Evolutionary conservation across 2,113 vertebrate genomes (phyloP), one percentile per base, ranked within the genome.

Genomic region (Hydrolagus affinis): DNA sequence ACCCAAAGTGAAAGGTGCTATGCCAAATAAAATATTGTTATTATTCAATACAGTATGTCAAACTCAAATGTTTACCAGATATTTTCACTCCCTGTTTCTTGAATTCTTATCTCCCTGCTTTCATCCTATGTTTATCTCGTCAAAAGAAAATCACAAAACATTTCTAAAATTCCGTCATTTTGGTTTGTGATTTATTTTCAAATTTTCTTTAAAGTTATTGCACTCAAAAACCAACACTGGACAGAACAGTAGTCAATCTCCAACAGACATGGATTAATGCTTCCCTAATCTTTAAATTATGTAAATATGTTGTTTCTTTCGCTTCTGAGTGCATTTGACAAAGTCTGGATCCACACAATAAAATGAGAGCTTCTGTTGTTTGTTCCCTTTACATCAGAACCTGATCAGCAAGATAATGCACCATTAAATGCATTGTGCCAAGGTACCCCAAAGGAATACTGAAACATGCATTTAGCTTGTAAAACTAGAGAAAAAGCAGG

Each of bases 241-340:
- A 80, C 76, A 28, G 64, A 15, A 80, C 76, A 28, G 64, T n/a
- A 62, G 62, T 78, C 59, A 80, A n/a, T 30, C 28, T 62, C 62
- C 59, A 25, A 11, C 59, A 64, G 76, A 80, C 25, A 60, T 10
- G 59, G 76, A 23, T 64, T 80, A 80, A 62, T 23, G 59, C 59
- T 62, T 62, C 14, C 59, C 10, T 80, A 60, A 80, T 60, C 76
- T 17, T 30, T 9, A 62, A 80, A 80, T 57, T 15, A 62, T 62
- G 57, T 15, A 28, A 57, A 80, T 57, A 4, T 9, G 64, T 25
- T 60, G 25, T 62, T 80, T 25, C 76, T 28, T 25, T 23, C 15
- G 57, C 76, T 28, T n/a, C n/a, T 62, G 28, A 80, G 57, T 17
- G 23, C 64, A 62, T 80, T 62, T 80, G 15, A 62, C 76, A 80